phyloP scores from a whole-genome alignment of 2,888 invertebrate species.

The Pristionchus exspectatus region DNA sequence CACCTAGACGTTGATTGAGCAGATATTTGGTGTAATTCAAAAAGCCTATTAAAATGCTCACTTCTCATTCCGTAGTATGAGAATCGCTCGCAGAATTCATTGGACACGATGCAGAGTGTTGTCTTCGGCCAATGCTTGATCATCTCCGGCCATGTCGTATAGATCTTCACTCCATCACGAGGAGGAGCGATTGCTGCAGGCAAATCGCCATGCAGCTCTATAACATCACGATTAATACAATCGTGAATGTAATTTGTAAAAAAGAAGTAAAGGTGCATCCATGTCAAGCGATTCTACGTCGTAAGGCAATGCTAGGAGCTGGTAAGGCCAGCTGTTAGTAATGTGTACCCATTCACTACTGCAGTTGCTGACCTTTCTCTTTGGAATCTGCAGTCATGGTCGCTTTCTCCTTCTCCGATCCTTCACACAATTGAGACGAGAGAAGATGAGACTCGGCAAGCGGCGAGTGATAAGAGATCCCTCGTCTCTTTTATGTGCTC shows the following conservation, averaged over 20 bases:
- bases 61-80: slow-evolving; percentile 97
- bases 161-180: slow-evolving; percentile 58
- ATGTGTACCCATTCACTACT: background rate
- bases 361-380: slow-evolving; percentile 29
- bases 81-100: slow-evolving; percentile 98
- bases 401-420: slow-evolving; percentile 41
- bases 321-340: too few relatives aligned
- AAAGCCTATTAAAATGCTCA: slow-evolving; percentile 79
- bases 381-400: slow-evolving; percentile 27
- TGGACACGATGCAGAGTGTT: slow-evolving; percentile 86
- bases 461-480: background rate
- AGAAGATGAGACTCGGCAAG: background rate
- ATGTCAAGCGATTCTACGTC: too few relatives aligned
- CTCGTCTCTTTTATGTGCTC: slow-evolving; percentile 13
- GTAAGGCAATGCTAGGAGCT: too few relatives aligned
- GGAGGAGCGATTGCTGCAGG: slow-evolving; percentile 38
- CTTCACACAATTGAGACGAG: background rate
- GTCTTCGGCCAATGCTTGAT: slow-evolving; percentile 75
- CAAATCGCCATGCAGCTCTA: slow-evolving; percentile 44
- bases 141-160: slow-evolving; percentile 72
- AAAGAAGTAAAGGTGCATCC: too few relatives aligned
- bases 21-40: background rate
- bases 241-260: background rate
- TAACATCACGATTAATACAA: background rate
- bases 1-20: background rate